Conservation (phyloP, 2,888 invertebrate species). For the Tinea semifulvella region DNA sequence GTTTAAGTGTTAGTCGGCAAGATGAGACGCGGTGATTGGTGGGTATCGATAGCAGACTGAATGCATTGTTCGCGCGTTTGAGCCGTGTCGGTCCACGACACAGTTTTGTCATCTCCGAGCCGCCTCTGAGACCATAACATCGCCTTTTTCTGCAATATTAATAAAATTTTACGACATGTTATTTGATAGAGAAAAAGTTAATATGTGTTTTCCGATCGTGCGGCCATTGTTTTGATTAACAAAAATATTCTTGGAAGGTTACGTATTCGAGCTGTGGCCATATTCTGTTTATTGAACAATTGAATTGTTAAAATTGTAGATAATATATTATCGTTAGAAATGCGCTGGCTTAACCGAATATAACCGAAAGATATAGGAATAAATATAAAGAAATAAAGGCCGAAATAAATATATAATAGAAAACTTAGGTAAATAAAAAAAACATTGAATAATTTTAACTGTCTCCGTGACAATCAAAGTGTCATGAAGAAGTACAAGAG, state of each 20-base stretch:
- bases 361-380: too few relatives aligned
- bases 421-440: too few relatives aligned
- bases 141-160: constrained; percentile 40
- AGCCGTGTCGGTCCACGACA: constrained; percentile 32
- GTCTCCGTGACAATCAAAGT: too few relatives aligned
- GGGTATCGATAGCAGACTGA: constrained; percentile 31
- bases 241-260: constrained; percentile 19
- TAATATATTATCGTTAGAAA: too few relatives aligned
- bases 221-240: constrained; percentile 53
- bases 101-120: constrained; percentile 11
- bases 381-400: too few relatives aligned
- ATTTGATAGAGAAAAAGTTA: constrained; percentile 19
- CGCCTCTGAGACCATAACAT: constrained; percentile 13
- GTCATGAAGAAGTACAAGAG: too few relatives aligned
- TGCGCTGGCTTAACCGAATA: too few relatives aligned
- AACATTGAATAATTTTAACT: too few relatives aligned
- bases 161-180: constrained; percentile 40
- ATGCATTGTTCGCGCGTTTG: constrained; percentile 36
- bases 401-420: too few relatives aligned
- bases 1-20: constrained; percentile 23
- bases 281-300: too few relatives aligned
- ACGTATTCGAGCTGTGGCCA: constrained; percentile 13
- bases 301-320: too few relatives aligned
- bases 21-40: constrained; percentile 34
- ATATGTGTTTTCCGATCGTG: constrained; percentile 26